Evolutionary conservation across 2,797 vertebrate species (phyloP), one percentile per base, ranked within the genome.

Genomic region (Sparus aurata): DNA sequence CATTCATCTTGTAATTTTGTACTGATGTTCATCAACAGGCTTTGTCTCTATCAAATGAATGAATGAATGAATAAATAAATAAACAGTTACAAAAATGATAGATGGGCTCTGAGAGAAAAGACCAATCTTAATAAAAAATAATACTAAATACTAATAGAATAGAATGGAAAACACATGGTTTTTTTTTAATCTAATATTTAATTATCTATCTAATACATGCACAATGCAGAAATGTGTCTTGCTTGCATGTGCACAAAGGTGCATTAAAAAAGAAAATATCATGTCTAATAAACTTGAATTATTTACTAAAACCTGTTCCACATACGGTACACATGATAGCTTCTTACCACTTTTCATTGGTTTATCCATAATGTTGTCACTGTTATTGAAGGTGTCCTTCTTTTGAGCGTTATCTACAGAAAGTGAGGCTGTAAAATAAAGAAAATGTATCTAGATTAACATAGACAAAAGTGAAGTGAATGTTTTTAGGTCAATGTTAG

Each of bases 331-430:
- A 49, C 7, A 17, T 27, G 30, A 27, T 27, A 18, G 5, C 59
- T 79, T 65, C 74, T 76, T 72, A 92, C 88, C 88, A 73, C 50
- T 88, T 87, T 83, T 77, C 69, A 75, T 66, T 16, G 69, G 60
- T 81, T 49, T 57, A 23, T 87, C 34, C 0, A 47, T 52, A 13
- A 80, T 3, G 12, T 73, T 77, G 60, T 46, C 15, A 25, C 47
- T 23, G 34, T n/a, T 12, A n/a, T 45, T 58, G 55, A 49, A 17
- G 55, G 54, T 0, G 50, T 68, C 50, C 1, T 10, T 57, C 1
- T 9, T 55, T 46, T 58, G 67, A 57, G 18, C 27, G 18, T 47
- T 47, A 17, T 80, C 74, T 73, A 17, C 20, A 76, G 79, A 73
- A 1, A 58, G 11, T 15, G 71, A 46, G 22, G 50, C 80, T 91